phyloP scores from a whole-genome alignment of 2,113 vertebrate species.

The Elaphurus davidianus region DNA sequence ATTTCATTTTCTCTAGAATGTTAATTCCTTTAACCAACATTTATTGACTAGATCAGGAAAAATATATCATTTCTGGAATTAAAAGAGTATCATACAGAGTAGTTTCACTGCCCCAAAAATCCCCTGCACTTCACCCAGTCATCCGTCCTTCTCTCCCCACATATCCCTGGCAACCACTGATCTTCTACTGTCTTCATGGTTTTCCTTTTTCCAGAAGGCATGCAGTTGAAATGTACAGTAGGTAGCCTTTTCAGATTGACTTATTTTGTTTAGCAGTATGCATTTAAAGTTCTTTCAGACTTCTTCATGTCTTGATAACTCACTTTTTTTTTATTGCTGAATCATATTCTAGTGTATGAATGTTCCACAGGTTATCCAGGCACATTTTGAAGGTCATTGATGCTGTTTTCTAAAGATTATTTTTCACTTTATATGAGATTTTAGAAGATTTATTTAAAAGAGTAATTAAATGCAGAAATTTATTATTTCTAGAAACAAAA shows the following conservation, averaged over 20 bases:
- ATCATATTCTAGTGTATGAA: not conserved
- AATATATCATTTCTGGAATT: not conserved
- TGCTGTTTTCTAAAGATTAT: not conserved
- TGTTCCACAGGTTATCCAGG: not conserved
- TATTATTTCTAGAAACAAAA: not conserved
- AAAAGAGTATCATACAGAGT: not conserved
- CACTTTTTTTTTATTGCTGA: not conserved
- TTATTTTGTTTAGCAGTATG: not conserved
- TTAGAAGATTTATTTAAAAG: not conserved
- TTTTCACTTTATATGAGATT: not conserved
- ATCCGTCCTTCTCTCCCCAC: rapidly evolving
- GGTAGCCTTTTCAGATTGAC: not conserved
- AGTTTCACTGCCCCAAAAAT: not conserved
- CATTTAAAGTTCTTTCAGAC: not conserved
- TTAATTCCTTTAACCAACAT: not conserved
- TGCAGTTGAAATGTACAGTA: not conserved
- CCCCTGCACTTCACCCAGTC: rapidly evolving
- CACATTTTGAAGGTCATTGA: not conserved
- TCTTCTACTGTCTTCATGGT: not conserved
- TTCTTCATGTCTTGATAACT: not conserved
- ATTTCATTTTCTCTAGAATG: not conserved
- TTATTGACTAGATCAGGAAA: not conserved
- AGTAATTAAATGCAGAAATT: not conserved
- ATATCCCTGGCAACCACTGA: not conserved
- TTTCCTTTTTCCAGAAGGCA: not conserved